Percentiles rank a stretch among this genome's conserved stretches.
Conservation (phyloP, 2,797 vertebrate species). For the Leptatherina wallacei region DNA sequence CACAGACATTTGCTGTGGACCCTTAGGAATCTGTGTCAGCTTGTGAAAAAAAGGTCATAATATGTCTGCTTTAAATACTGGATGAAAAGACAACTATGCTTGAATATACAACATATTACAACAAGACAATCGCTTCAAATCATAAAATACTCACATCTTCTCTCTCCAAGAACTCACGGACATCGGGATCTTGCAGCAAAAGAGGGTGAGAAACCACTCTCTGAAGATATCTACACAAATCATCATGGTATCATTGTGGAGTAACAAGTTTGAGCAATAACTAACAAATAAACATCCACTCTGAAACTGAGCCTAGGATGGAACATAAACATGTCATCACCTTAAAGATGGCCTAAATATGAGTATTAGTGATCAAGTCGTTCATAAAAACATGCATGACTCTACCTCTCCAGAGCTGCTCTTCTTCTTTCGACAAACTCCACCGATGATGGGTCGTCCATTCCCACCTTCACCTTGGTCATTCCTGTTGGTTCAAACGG, state of each 20-base stretch:
- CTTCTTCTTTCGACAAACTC: constrained; percentile 96
- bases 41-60: neutral
- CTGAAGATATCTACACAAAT: constrained; percentile 88
- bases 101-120: neutral
- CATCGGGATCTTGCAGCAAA: constrained; percentile 93
- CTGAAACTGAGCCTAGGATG: neutral
- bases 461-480: constrained; percentile 99
- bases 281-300: neutral
- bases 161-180: constrained; percentile 95
- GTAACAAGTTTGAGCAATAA: neutral
- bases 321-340: neutral
- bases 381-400: neutral
- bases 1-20: too few species aligned
- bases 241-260: neutral
- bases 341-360: neutral
- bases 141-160: constrained; percentile 86
- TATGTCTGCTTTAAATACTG: neutral
- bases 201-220: constrained; percentile 91
- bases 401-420: constrained; percentile 83
- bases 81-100: neutral
- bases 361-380: neutral
- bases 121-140: neutral
- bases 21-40: neutral
- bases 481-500: constrained; percentile 85
- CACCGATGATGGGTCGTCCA: constrained; percentile 94